Evolutionary conservation across 23 tunicate genomes (phyloP).

Genomic region (Styela clava): DNA sequence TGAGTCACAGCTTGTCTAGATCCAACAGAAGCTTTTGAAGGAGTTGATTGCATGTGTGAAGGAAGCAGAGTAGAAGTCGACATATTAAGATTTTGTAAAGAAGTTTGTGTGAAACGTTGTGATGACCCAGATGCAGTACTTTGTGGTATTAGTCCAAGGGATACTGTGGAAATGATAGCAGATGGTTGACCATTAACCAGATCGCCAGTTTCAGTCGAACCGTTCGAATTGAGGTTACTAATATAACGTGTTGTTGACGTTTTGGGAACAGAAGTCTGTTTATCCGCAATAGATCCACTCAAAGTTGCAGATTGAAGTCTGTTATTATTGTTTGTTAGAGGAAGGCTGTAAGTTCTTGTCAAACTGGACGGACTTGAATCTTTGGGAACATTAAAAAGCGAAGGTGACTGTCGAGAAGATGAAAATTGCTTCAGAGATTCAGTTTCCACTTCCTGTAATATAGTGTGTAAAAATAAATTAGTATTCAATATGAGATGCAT

Average conservation of each 20-base stretch:
- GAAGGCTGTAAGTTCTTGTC: background rate
- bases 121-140: background rate
- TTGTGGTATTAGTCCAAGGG: background rate
- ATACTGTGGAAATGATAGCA: background rate
- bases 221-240: too few relatives aligned
- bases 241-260: background rate
- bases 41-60: background rate
- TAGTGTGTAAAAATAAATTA: too few relatives aligned
- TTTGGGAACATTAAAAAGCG: background rate
- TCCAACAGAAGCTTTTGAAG: background rate
- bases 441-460: constrained; percentile 25
- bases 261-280: background rate
- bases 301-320: background rate
- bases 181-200: background rate
- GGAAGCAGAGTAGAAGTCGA: background rate
- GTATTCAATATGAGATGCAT: too few relatives aligned
- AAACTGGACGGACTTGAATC: background rate
- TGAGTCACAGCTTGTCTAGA: background rate
- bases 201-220: too few relatives aligned
- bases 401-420: background rate
- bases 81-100: background rate
- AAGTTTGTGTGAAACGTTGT: background rate
- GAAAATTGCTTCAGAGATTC: constrained; percentile 19
- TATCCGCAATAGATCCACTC: background rate
- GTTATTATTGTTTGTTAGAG: background rate